A percentile compares a stretch with the other conserved stretches of the same genome.
Evolutionary conservation across 1,140 invertebrate species (phyloP).

Genomic region (Brachionus rotundiformis): DNA sequence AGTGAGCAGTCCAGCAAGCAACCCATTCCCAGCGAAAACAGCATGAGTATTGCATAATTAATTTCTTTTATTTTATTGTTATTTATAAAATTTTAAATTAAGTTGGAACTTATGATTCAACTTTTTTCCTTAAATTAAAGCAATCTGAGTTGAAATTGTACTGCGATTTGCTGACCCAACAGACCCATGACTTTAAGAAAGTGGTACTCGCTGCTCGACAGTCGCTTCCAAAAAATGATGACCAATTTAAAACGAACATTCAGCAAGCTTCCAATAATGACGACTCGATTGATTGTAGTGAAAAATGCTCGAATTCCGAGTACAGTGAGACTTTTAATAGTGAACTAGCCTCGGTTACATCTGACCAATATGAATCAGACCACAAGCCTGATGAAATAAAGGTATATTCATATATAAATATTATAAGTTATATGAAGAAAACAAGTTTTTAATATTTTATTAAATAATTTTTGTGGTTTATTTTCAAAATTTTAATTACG

Average conservation of each 20-base stretch:
- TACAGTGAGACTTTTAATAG: not conserved
- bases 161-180: constrained; percentile 28
- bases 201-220: not conserved
- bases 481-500: too few relatives aligned
- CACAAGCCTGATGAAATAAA: not conserved
- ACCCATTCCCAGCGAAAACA: not conserved
- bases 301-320: not conserved
- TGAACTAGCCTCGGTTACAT: not conserved
- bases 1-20: not conserved
- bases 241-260: not conserved
- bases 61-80: too few relatives aligned
- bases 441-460: not conserved
- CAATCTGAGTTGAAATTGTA: constrained; percentile 30
- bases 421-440: too few relatives aligned
- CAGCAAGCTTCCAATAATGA: not conserved
- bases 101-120: constrained; percentile 40
- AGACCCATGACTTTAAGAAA: constrained; percentile 31
- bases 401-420: not conserved
- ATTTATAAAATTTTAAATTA: too few relatives aligned
- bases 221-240: not conserved
- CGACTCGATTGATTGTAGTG: not conserved
- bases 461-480: not conserved
- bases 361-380: not conserved
- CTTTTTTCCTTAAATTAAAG: constrained; percentile 34
- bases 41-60: not conserved